Percentiles rank a stretch among this genome's conserved stretches.
These are phyloP conservation scores for Danionella cerebrum DNA, from an alignment of 2,113 vertebrate species.

Conservation along the genomic window DNA sequence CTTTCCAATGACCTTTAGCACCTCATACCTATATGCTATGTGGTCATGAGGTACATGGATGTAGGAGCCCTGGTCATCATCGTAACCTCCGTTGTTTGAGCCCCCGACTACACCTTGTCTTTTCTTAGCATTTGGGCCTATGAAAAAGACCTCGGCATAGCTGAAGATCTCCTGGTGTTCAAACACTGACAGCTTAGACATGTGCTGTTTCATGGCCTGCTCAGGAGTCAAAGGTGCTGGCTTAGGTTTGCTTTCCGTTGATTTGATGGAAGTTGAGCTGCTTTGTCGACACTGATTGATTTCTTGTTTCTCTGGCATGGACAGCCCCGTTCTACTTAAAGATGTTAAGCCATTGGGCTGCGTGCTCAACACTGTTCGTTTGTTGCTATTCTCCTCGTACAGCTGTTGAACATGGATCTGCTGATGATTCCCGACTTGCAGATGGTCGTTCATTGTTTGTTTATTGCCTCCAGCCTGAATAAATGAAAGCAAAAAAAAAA, in stretches of 20 bases:
- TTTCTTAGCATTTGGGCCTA: constrained; percentile 93
- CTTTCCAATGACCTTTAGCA: constrained; percentile 96
- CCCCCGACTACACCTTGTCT: constrained; percentile 84
- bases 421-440: constrained; percentile 70
- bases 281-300: constrained; percentile 76
- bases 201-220: constrained; percentile 94
- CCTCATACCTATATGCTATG: constrained; percentile 90
- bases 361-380: constrained; percentile 80
- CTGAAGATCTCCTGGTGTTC: constrained; percentile 94
- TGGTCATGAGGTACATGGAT: constrained; percentile 95
- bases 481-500: constrained; percentile 47
- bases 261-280: constrained; percentile 83
- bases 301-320: constrained; percentile 72
- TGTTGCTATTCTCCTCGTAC: constrained; percentile 92
- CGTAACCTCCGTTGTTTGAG: constrained; percentile 89
- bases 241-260: constrained; percentile 77
- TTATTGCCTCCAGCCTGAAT: constrained; percentile 72
- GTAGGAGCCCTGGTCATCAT: constrained; percentile 96
- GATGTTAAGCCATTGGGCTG: constrained; percentile 88
- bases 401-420: constrained; percentile 86
- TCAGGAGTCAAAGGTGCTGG: constrained; percentile 72
- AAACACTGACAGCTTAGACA: constrained; percentile 87
- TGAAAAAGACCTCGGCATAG: constrained; percentile 87
- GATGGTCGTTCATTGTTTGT: constrained; percentile 81
- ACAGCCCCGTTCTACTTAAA: constrained; percentile 69